Evolutionary conservation across 2,888 invertebrate genomes (phyloP), one percentile per base, ranked within the genome.

Genomic region (Tortrix viridana): DNA sequence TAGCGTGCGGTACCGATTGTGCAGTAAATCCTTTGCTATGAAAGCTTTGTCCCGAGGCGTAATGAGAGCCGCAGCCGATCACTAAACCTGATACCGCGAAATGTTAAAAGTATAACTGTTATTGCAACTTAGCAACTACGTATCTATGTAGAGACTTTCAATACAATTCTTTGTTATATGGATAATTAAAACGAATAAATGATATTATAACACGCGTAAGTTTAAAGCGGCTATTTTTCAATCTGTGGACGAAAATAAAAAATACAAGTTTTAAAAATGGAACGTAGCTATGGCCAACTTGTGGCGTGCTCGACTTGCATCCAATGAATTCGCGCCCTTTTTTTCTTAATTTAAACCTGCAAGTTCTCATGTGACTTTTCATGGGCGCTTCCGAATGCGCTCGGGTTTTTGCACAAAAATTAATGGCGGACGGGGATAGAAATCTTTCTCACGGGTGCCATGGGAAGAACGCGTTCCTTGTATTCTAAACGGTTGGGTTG

Each of bases 381-480:
- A 74, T 66, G 67, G 69, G 67, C 71, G 82, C 81, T 85, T 84
- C 81, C 81, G 79, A 86, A 83, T 77, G 76, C 74, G 73, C 69
- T 70, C 71, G 69, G 69, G 79, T 86, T 87, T 88, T 89, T 86
- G 83, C 80, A 81, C 84, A 80, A 85, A 86, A 86, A 84, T 85
- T 84, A 85, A 87, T 85, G 81, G 79, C 77, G 73, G 74, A 70
- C 68, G 74, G 70, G 85, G 86, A 88, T 87, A 88, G 86, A 85
- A 84, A 88, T 88, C 85, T 87, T 90, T 90, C 91, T 84, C 91
- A 90, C 90, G 89, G 76, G 68, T 68, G 69, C 76, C 86, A 84
- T 89, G 88, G 88, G 89, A 89, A 88, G 77, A 74, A 71, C 59
- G 69, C 72, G 71, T 71, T 74, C 74, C 73, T 68, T 67, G 66